Percentiles rank a stretch among this genome's conserved stretches.
Evolutionary conservation across 2,888 invertebrate species (phyloP).

Genomic region (Altica lythri): DNA sequence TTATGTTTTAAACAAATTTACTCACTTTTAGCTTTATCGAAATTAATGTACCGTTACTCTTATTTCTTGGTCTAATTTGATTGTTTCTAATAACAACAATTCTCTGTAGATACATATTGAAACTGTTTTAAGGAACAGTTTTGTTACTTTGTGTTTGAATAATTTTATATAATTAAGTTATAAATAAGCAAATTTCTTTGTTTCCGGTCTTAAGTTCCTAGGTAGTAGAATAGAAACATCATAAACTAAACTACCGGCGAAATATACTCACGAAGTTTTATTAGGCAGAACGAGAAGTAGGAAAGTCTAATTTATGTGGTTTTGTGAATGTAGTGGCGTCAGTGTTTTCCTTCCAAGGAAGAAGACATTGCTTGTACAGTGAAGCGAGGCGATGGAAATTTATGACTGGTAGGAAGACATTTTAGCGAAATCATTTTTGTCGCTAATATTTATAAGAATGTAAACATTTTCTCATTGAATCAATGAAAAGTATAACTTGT

Average conservation of each 20-base stretch:
- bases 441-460: neutral
- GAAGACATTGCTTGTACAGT: slow-evolving; percentile 23
- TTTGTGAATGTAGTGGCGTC: slow-evolving; percentile 31
- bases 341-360: slow-evolving; percentile 28
- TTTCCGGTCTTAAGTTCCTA: neutral
- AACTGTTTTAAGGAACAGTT: no score
- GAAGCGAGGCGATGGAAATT: slow-evolving; percentile 27
- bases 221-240: neutral
- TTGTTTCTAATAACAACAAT: no score
- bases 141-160: no score
- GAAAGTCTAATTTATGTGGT: slow-evolving; percentile 37
- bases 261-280: slow-evolving; percentile 19
- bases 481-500: no score
- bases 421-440: slow-evolving; percentile 7
- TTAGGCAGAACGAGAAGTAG: slow-evolving; percentile 31
- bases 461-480: slow-evolving; percentile 2
- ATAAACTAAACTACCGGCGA: slow-evolving; percentile 3
- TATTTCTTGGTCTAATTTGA: no score
- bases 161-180: no score
- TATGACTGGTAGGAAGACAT: slow-evolving; percentile 23
- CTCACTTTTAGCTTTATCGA: no score
- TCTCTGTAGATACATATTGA: no score
- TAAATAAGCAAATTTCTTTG: neutral
- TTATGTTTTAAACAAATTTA: no score
- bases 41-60: no score